Conservation (phyloP, 2,888 invertebrate genomes). For the Ichneumoninae sp. region DNA sequence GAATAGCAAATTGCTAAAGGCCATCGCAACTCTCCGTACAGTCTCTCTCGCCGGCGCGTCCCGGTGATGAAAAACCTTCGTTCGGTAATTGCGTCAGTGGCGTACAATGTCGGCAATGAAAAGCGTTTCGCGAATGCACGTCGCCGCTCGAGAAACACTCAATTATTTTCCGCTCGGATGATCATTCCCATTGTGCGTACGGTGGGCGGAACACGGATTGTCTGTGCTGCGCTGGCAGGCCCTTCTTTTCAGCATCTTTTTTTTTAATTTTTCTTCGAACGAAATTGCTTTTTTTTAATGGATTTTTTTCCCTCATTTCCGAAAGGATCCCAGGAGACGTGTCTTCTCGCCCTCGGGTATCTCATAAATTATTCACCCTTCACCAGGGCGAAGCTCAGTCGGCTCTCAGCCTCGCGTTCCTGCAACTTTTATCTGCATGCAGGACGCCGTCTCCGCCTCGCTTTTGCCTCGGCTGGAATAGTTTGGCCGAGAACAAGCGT, state of each 20-base stretch:
- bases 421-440: constrained; percentile 22
- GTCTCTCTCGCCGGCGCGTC: background rate
- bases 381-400: background rate
- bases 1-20: constrained; percentile 58
- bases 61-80: constrained; percentile 50
- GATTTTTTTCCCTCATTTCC: constrained; percentile 21
- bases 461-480: background rate
- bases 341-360: background rate
- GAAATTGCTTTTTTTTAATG: constrained; percentile 25
- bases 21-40: constrained; percentile 12
- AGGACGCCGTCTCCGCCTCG: background rate
- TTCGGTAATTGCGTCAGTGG: constrained; percentile 52
- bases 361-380: constrained; percentile 41
- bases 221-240: background rate
- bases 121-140: constrained; percentile 32
- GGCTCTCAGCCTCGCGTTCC: background rate
- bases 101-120: constrained; percentile 45
- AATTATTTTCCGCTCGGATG: constrained; percentile 58
- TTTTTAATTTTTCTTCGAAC: background rate
- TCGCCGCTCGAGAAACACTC: constrained; percentile 46
- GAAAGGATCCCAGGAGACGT: constrained; percentile 4
- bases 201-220: background rate
- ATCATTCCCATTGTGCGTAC: constrained; percentile 51
- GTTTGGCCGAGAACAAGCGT: constrained; percentile 11
- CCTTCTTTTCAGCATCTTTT: background rate